Conservation (phyloP, 1,140 invertebrate species). For the Zaprionus vittiger region DNA sequence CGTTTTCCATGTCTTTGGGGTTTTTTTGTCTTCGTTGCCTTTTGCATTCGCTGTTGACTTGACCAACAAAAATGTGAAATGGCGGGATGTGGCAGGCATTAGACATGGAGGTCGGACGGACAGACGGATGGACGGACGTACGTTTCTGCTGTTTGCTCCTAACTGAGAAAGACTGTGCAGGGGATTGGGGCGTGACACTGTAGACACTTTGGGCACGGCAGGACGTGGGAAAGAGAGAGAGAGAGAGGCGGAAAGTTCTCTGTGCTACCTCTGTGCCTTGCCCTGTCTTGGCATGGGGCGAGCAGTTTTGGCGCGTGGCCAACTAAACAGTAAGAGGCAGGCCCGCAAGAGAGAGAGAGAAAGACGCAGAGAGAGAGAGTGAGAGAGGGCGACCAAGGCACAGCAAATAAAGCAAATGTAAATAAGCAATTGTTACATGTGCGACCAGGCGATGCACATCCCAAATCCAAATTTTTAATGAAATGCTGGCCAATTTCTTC, state of each 20-base stretch:
- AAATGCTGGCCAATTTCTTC: conserved; percentile 34
- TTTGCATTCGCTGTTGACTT: conserved; percentile 39
- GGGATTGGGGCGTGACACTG: conserved; percentile 26
- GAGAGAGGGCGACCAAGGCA: neutral
- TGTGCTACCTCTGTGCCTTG: conserved; percentile 10
- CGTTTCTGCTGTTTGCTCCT: conserved; percentile 20
- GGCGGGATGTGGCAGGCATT: conserved; percentile 30
- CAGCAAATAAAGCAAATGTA: conserved; percentile 41
- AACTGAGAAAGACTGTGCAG: conserved; percentile 18
- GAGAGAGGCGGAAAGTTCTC: conserved; percentile 12
- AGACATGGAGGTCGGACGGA: neutral
- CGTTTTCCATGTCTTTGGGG: conserved; percentile 17
- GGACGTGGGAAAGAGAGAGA: too few species aligned
- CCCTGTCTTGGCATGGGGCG: conserved; percentile 27
- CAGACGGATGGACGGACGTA: too few species aligned
- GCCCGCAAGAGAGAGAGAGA: neutral
- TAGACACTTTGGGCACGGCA: conserved; percentile 19
- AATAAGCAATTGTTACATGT: conserved; percentile 38
- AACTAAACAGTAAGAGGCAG: conserved; percentile 44
- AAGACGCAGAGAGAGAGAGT: conserved; percentile 9
- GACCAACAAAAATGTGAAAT: conserved; percentile 34
- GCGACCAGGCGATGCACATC: neutral
- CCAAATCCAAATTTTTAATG: conserved; percentile 25
- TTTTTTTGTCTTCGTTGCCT: conserved; percentile 1
- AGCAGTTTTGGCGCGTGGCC: conserved; percentile 66